Base-by-base conservation (phyloP, 2,797 vertebrate genomes). In the Anguilla anguilla region DNA sequence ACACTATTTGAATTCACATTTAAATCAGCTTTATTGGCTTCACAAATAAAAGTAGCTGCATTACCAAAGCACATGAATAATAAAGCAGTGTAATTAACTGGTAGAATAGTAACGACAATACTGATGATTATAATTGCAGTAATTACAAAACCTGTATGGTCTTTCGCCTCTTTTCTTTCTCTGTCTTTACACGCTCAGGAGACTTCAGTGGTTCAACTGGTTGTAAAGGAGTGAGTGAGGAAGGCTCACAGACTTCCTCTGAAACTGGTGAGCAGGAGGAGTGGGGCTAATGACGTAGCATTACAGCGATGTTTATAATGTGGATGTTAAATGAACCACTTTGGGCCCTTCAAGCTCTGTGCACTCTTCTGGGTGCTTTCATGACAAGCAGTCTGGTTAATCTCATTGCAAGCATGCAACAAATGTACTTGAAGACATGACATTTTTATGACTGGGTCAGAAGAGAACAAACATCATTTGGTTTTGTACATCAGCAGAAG, bases 121-220 rank as follows among this genome's bases (percentile, higher is more conserved):
- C 11, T 35, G 82, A 55, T 31, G 69, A 43, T 74, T 10, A 19
- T 35, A 1, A 74, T 74, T 10, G n/a, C 25, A 69, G 9, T 69
- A 69, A 69, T 69, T 5, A 28, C 39, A 9, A 69, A 69, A 6
- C 67, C 67, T 79, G 35, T 86, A 72, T 90, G 11, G 84, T 57
- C 43, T 5, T 28, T 25, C 83, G 83, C 7, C 15, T 74, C 87
- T 17, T 88, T 28, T 82, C 77, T 17, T 64, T 84, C 31, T 85
- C 59, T 86, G 53, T 79, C 59, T 89, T 28, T 83, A 28, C 22
- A 2, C 43, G 67, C 83, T 17, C 87, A 97, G 96, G 95, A 91
- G 95, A 96, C 91, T 95, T 96, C 51, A 91, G 86, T 90, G 94
- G 93, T 87, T 95, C 95, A 83, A 92, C 88, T 86, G 92, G 92